Conservation (phyloP, 2,113 vertebrate species). For the Condylura cristata region DNA sequence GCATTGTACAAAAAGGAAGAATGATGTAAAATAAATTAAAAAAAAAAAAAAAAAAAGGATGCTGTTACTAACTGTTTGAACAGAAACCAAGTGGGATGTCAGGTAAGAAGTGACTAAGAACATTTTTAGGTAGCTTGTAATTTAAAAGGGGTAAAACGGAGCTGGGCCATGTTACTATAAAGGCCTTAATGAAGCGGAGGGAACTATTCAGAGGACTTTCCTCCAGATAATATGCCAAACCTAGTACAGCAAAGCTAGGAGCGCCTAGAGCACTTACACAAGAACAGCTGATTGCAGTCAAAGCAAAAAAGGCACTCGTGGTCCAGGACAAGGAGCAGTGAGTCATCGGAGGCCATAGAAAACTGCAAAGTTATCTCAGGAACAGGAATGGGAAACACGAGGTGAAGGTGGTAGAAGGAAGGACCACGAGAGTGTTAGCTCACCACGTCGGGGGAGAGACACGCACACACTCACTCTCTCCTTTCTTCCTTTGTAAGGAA, state of each 20-base stretch:
- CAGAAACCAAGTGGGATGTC: background rate
- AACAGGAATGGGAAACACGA: background rate
- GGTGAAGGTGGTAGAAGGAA: background rate
- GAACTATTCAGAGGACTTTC: background rate
- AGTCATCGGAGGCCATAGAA: background rate
- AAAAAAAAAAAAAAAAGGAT: too few species aligned
- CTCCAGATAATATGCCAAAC: background rate
- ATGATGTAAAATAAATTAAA: too few species aligned
- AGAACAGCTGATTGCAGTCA: background rate
- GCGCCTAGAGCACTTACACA: background rate
- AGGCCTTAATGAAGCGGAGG: background rate
- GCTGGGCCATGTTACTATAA: background rate
- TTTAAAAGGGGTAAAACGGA: constrained; percentile 36
- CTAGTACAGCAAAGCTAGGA: background rate
- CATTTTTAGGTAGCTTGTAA: constrained; percentile 40
- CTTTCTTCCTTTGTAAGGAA: background rate
- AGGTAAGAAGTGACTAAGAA: background rate
- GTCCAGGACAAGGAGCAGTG: background rate
- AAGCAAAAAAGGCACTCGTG: background rate
- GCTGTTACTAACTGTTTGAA: background rate
- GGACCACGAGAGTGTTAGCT: background rate
- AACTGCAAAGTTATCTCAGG: background rate
- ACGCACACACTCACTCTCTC: rapidly evolving
- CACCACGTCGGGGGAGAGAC: too few species aligned
- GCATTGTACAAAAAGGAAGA: too few species aligned